Evolutionary conservation across 2,797 vertebrate genomes (phyloP).

Genomic region (Cetoscarus ocellatus): DNA sequence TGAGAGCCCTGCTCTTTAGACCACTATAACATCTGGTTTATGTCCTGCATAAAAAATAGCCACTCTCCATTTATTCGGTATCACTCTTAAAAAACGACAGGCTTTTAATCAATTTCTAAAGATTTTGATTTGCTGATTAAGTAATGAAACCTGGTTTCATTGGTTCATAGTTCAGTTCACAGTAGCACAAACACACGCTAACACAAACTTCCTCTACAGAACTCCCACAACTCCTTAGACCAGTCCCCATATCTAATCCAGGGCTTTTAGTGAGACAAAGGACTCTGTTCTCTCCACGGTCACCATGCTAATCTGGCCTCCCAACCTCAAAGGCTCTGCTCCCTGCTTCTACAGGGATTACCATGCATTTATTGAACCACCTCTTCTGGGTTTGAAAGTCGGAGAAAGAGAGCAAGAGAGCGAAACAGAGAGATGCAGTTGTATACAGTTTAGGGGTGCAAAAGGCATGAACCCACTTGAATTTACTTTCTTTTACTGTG

Average conservation of each 20-base stretch:
- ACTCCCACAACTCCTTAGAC: slow-evolving; percentile 62
- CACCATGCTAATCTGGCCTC: slow-evolving; percentile 79
- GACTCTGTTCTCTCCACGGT: slow-evolving; percentile 68
- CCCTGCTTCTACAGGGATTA: slow-evolving; percentile 78
- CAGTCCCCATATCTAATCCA: slow-evolving; percentile 72
- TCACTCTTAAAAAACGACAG: no score
- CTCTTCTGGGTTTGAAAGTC: slow-evolving; percentile 57
- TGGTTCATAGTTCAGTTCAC: background rate
- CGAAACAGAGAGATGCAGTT: slow-evolving; percentile 45
- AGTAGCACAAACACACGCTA: background rate
- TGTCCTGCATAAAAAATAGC: no score
- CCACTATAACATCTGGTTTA: no score
- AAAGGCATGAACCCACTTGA: slow-evolving; percentile 75
- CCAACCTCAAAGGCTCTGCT: slow-evolving; percentile 75
- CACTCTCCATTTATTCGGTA: no score
- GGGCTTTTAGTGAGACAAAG: slow-evolving; percentile 76
- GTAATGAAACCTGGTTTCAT: background rate
- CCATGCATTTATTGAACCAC: slow-evolving; percentile 77
- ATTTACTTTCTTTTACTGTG: slow-evolving; percentile 72
- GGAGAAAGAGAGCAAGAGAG: slow-evolving; percentile 39
- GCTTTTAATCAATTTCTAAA: no score
- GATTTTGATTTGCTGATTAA: no score
- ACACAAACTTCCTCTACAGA: slow-evolving; percentile 12
- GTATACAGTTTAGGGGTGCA: slow-evolving; percentile 71
- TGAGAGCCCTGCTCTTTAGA: no score